Evolutionary conservation across 2,797 vertebrate species (phyloP).

Genomic region (Ataeniobius toweri): DNA sequence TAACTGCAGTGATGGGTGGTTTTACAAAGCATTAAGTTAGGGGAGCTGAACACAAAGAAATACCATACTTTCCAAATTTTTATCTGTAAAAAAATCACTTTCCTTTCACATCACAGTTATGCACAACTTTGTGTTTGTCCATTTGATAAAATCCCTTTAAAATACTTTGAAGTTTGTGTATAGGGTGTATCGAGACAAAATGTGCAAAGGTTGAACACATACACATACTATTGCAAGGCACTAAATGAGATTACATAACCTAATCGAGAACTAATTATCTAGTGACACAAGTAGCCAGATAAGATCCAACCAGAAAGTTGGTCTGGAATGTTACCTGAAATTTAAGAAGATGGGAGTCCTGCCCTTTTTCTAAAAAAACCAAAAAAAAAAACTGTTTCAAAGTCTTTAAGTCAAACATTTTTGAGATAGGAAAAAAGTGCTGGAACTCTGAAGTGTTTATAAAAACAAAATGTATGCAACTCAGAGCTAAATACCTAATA

Average conservation of each 20-base stretch:
- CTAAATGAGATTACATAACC: not conserved
- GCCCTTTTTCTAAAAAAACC: not conserved
- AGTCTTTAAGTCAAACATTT: not conserved
- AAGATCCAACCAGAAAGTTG: not conserved
- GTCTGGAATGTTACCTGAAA: not conserved
- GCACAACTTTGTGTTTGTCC: no score
- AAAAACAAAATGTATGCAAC: slow-evolving; percentile 7
- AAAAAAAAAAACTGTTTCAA: not conserved
- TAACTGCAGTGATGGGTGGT: no score
- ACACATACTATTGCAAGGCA: no score
- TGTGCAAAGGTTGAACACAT: not conserved
- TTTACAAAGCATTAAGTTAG: no score
- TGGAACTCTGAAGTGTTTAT: not conserved
- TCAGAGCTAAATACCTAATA: slow-evolving; percentile 4
- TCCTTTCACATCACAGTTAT: no score
- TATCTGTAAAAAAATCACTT: no score
- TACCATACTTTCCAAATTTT: no score
- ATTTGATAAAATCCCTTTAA: no score
- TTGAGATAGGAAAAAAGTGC: not conserved
- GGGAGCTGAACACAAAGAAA: no score
- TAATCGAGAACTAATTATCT: not conserved
- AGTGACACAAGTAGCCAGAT: not conserved
- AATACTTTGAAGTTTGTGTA: no score
- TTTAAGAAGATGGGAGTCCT: not conserved
- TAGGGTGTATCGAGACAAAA: no score